These are phyloP conservation scores for Theonella swinhoei DNA, from an alignment of 37 sponge, comb jelly and placozoan genomes.

Conservation along the genomic window DNA sequence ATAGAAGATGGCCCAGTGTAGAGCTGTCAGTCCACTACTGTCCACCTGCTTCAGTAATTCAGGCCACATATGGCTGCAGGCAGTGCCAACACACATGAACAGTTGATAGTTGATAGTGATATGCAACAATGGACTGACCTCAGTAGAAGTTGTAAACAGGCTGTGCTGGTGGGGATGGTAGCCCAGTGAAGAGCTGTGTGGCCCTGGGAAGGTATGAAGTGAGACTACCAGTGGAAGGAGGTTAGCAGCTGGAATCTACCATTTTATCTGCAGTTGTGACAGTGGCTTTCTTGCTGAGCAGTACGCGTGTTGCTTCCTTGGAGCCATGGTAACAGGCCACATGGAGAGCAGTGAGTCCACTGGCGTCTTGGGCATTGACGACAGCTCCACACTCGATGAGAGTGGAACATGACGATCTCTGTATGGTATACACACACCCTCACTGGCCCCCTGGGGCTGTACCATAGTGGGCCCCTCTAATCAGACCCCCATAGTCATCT, in stretches of 20 bases:
- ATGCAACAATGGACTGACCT: constrained; percentile 21
- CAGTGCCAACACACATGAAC: no score
- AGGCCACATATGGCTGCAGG: neutral
- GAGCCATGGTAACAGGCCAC: constrained; percentile 73
- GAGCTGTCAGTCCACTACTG: constrained; percentile 48
- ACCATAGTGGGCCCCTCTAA: no score
- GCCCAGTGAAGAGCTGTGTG: constrained; percentile 71
- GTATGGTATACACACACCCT: neutral
- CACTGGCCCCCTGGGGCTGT: no score
- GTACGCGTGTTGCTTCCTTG: constrained; percentile 38
- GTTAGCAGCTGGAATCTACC: constrained; percentile 16
- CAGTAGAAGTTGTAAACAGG: constrained; percentile 52
- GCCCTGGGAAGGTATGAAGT: constrained; percentile 10
- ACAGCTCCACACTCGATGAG: constrained; percentile 65
- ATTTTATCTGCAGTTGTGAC: constrained; percentile 34
- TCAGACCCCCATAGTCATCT: no score
- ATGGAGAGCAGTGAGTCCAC: constrained; percentile 76
- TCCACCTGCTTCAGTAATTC: constrained; percentile 36
- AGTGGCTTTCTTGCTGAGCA: constrained; percentile 49
- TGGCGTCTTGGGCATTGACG: constrained; percentile 43
- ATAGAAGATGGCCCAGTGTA: constrained; percentile 76
- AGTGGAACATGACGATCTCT: constrained; percentile 46
- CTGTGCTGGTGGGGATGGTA: constrained; percentile 36
- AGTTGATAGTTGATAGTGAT: no score
- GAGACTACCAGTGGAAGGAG: neutral